Conservation (phyloP, 2,888 invertebrate species). For the Apodemia zela region DNA sequence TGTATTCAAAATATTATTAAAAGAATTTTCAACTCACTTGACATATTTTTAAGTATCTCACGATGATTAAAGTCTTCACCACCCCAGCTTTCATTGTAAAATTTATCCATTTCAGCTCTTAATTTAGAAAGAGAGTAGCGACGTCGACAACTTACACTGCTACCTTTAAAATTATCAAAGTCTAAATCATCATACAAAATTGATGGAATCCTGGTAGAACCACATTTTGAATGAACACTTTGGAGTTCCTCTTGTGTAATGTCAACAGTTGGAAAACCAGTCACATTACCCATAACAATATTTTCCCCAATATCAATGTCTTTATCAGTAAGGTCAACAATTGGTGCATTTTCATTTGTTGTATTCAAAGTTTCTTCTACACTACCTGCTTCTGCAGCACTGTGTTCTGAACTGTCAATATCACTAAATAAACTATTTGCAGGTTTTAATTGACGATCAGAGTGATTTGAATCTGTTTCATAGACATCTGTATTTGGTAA, state of each 20-base stretch:
- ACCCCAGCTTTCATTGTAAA: conserved; percentile 84
- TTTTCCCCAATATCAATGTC: conserved; percentile 48
- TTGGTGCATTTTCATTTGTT: conserved; percentile 31
- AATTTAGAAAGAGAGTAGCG: conserved; percentile 62
- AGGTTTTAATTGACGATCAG: conserved; percentile 33
- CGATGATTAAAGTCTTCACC: conserved; percentile 82
- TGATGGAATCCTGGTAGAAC: conserved; percentile 66
- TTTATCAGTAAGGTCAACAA: conserved; percentile 55
- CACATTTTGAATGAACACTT: conserved; percentile 46
- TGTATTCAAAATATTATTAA: too few relatives aligned
- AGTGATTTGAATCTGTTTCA: conserved; percentile 75
- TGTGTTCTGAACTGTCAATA: conserved; percentile 42
- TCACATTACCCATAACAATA: conserved; percentile 66
- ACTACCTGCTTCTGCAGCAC: conserved; percentile 24
- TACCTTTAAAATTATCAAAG: conserved; percentile 69
- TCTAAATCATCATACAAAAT: conserved; percentile 67
- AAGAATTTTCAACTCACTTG: conserved; percentile 70
- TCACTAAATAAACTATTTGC: conserved; percentile 29
- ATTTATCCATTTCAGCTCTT: conserved; percentile 80
- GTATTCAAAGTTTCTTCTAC: conserved; percentile 34
- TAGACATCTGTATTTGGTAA: conserved; percentile 74
- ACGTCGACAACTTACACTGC: conserved; percentile 51
- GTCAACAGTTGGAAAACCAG: conserved; percentile 51
- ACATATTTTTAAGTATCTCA: conserved; percentile 82
- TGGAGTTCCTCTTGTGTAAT: conserved; percentile 6